Percentiles rank a stretch among this genome's conserved stretches.
Conservation (phyloP, 2,113 vertebrate genomes). For the Austrofundulus limnaeus region DNA sequence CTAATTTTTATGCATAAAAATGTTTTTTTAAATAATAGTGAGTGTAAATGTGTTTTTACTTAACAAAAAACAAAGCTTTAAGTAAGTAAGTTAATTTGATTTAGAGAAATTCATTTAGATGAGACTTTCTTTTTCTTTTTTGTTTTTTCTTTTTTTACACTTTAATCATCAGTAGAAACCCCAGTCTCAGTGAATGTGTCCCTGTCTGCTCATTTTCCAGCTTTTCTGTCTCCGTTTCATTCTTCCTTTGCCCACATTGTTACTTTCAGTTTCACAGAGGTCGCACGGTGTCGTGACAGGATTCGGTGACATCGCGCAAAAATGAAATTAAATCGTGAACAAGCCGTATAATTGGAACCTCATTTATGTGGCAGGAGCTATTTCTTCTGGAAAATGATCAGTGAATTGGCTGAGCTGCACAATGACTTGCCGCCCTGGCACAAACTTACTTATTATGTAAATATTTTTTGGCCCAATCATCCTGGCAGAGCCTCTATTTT, state of each 20-base stretch:
- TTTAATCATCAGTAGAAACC: background rate
- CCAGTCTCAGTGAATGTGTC: background rate
- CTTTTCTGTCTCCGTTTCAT: slow-evolving; percentile 12
- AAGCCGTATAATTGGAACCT: slow-evolving; percentile 47
- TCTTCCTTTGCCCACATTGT: slow-evolving; percentile 9
- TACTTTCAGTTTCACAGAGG: slow-evolving; percentile 39
- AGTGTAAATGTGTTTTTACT: background rate
- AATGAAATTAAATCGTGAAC: slow-evolving; percentile 62
- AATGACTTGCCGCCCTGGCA: slow-evolving; percentile 27
- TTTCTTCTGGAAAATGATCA: slow-evolving; percentile 45
- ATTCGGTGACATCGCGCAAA: slow-evolving; percentile 45
- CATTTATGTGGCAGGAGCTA: slow-evolving; percentile 38
- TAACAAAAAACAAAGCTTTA: background rate
- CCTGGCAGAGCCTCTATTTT: background rate
- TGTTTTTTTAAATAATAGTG: background rate
- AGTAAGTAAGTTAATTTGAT: background rate
- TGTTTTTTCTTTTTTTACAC: background rate
- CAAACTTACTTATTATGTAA: slow-evolving; percentile 18
- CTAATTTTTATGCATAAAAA: background rate
- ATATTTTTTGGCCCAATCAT: slow-evolving; percentile 9
- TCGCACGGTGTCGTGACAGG: slow-evolving; percentile 33
- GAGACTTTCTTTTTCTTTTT: too few species aligned
- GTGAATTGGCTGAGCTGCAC: slow-evolving; percentile 38
- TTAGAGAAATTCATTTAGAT: background rate
- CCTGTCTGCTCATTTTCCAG: background rate